Conservation (phyloP, 2,797 vertebrate genomes). For the Microchirus variegatus region DNA sequence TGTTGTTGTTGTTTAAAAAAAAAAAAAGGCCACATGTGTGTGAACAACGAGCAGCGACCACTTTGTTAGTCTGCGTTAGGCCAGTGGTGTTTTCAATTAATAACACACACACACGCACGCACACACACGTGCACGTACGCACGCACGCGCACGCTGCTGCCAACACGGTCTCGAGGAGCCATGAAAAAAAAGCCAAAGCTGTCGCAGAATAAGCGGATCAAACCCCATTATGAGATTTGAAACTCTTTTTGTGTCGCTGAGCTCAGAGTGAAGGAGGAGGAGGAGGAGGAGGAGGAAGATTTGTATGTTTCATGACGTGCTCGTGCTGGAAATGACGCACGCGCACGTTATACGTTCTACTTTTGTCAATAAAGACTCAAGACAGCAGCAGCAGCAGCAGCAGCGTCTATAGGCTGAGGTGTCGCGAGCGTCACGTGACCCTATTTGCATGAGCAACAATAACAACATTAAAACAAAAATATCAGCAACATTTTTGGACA, state of each 20-base stretch:
- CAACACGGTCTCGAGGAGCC: constrained; percentile 54
- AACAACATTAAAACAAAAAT: background rate
- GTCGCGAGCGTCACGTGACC: background rate
- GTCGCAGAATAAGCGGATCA: constrained; percentile 64
- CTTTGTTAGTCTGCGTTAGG: constrained; percentile 41
- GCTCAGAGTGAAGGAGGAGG: constrained; percentile 15
- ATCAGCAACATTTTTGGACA: background rate
- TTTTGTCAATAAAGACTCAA: background rate
- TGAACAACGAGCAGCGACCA: constrained; percentile 41
- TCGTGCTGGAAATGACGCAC: constrained; percentile 1
- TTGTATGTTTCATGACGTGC: constrained; percentile 25
- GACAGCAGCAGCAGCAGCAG: too few species aligned
- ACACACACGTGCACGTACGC: background rate
- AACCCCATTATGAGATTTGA: constrained; percentile 70
- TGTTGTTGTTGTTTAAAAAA: constrained; percentile 7
- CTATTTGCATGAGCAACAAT: background rate
- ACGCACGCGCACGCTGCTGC: constrained; percentile 40
- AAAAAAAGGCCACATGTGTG: constrained; percentile 13
- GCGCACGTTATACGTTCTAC: background rate
- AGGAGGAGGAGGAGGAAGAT: constrained; percentile 31
- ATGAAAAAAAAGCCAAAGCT: constrained; percentile 65
- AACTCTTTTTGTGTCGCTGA: constrained; percentile 42
- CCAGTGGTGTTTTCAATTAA: constrained; percentile 44
- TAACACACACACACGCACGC: constrained; percentile 1
- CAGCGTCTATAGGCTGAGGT: background rate